Percentiles rank a stretch among this genome's conserved stretches.
Evolutionary conservation across 2,888 invertebrate genomes (phyloP).

Genomic region (Tetropium fuscum): DNA sequence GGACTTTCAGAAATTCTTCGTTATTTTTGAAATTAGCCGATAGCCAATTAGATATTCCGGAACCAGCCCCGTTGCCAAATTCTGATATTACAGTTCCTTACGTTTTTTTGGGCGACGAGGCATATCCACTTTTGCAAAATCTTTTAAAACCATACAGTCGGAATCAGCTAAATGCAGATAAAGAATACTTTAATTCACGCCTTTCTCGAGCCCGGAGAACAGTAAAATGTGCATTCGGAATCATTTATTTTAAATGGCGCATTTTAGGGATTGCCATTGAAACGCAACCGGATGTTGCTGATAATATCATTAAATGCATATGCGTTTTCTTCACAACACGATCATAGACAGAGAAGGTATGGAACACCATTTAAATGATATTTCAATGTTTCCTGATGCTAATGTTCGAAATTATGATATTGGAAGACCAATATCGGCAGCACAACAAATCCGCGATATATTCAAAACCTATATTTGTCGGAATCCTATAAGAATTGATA

Average conservation of each 20-base stretch:
- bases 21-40: slow-evolving; percentile 32
- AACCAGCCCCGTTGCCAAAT: slow-evolving; percentile 35
- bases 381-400: background rate
- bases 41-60: slow-evolving; percentile 34
- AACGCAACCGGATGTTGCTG: slow-evolving; percentile 21
- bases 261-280: slow-evolving; percentile 31
- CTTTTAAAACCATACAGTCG: slow-evolving; percentile 43
- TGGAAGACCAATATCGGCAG: background rate
- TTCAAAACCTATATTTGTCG: background rate
- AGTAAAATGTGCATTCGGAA: slow-evolving; percentile 57
- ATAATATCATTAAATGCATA: slow-evolving; percentile 30
- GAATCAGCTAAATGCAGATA: slow-evolving; percentile 20
- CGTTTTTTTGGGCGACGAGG: slow-evolving; percentile 45
- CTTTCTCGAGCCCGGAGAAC: slow-evolving; percentile 37
- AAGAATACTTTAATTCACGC: slow-evolving; percentile 38
- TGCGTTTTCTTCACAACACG: slow-evolving; percentile 20
- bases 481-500: no score
- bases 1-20: slow-evolving; percentile 41
- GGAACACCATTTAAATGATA: slow-evolving; percentile 22
- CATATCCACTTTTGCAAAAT: slow-evolving; percentile 30
- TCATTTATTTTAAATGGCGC: slow-evolving; percentile 36
- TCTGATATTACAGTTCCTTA: slow-evolving; percentile 37
- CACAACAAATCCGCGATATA: background rate
- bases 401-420: background rate
- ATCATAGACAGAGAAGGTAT: slow-evolving; percentile 27